Evolutionary conservation across 2,888 invertebrate species (phyloP), one percentile per base, ranked within the genome.

Genomic region (Dexiosoma caninum): DNA sequence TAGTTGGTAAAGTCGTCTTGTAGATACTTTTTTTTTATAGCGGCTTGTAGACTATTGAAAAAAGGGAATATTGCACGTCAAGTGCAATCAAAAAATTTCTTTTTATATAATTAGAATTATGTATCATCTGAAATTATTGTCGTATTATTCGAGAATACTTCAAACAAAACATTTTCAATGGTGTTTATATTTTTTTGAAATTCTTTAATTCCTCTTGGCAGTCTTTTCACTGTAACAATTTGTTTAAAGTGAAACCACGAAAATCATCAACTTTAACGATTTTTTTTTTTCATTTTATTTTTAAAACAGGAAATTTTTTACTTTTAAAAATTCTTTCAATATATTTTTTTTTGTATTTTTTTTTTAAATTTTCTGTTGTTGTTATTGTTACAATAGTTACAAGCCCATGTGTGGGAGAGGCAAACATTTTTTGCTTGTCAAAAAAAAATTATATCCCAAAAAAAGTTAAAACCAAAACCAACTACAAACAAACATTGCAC

Each of bases 351-450:
- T 32, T 30, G n/a, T 12, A 9, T 60, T 16, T 16, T 60, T 16
- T 40, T 42, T n/a, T 27, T 27, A 12, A 16, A 16, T 49, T 40
- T 35, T n/a, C 32, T 70, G 42, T 30, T 62, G 44, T 10, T 55
- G 55, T 37, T 70, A 55, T 59, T 55, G 57, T 72, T n/a, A n/a
- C n/a, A n/a, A n/a, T n/a, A 40, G 46, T 60, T 67, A 72, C 72
- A 62, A 72, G 62, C 67, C 72, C 72, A 69, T 81, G 81, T 81
- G 81, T 81, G 81, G 81, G 81, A 72, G 81, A 81, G 77, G 72
- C 77, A 67, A 81, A 77, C 77, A 77, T 81, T 72, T 67, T 81
- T 64, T 76, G 27, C 59, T 64, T 67, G 62, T 72, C 60, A 77
- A 71, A 81, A 76, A 66, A 67, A 67, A 42, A 5, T 3, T 27